A percentile compares a stretch with the other conserved stretches of the same genome.
phyloP scores from a whole-genome alignment of 2,888 invertebrate species.

The Esperia sulphurella region DNA sequence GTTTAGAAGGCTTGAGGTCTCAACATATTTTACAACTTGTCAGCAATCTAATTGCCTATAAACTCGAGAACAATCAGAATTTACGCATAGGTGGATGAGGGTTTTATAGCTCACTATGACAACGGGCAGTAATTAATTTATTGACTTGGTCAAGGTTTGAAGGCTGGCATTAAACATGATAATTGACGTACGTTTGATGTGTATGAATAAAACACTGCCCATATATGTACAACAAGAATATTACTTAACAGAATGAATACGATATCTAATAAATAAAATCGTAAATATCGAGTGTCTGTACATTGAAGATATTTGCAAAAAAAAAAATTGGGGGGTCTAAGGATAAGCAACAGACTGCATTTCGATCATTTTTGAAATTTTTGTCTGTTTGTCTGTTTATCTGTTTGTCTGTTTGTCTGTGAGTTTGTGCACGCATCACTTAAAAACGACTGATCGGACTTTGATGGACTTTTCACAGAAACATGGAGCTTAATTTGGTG shows the following conservation, averaged over 20 bases:
- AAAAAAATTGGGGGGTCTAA: too few relatives aligned
- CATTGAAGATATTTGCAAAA: too few relatives aligned
- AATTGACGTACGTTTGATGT: conserved; percentile 12
- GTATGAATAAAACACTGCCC: conserved; percentile 1
- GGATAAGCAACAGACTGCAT: too few relatives aligned
- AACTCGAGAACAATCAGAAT: conserved; percentile 62
- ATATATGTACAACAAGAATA: not conserved
- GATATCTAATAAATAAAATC: too few relatives aligned
- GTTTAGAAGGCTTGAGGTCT: conserved; percentile 46
- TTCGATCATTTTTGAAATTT: too few relatives aligned
- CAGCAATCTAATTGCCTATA: conserved; percentile 61
- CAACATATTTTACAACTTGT: conserved; percentile 64
- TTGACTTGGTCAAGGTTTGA: conserved; percentile 50
- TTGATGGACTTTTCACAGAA: too few relatives aligned
- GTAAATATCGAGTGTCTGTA: too few relatives aligned
- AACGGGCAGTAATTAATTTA: conserved; percentile 56
- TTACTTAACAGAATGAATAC: conserved; percentile 1
- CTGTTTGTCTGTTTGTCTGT: too few relatives aligned
- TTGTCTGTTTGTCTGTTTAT: too few relatives aligned
- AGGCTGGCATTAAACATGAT: conserved; percentile 10
- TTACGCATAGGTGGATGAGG: conserved; percentile 54
- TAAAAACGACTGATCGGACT: too few relatives aligned
- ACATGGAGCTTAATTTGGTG: too few relatives aligned
- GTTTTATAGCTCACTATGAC: conserved; percentile 44
- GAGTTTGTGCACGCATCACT: too few relatives aligned